A percentile compares a stretch with the other conserved stretches of the same genome.
These are phyloP conservation scores for Micrasema longulum DNA, from an alignment of 1,140 invertebrate species.

Conservation along the genomic window DNA sequence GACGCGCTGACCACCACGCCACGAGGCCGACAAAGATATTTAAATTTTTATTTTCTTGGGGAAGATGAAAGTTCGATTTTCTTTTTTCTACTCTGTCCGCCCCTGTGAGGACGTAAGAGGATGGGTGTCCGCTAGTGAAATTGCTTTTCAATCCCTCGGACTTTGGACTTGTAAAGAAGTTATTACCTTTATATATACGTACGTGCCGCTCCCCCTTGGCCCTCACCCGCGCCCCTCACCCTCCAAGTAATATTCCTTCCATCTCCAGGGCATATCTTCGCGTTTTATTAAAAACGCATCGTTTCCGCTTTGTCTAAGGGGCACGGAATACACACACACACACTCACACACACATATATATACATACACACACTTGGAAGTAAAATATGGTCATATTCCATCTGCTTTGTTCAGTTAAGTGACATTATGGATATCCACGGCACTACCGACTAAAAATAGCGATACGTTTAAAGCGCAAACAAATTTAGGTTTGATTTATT, in stretches of 20 bases:
- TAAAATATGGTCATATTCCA: too few relatives aligned
- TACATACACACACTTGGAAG: not conserved
- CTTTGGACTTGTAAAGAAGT: slow-evolving; percentile 72
- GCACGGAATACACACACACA: not conserved
- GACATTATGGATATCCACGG: too few relatives aligned
- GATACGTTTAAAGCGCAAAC: too few relatives aligned
- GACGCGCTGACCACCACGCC: too few relatives aligned
- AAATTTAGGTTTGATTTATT: too few relatives aligned
- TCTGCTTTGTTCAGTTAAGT: too few relatives aligned
- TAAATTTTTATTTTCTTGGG: too few relatives aligned
- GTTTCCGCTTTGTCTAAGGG: slow-evolving; percentile 51
- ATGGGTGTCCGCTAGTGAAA: slow-evolving; percentile 68
- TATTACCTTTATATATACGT: slow-evolving; percentile 67
- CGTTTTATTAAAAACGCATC: slow-evolving; percentile 56
- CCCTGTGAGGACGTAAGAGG: slow-evolving; percentile 52
- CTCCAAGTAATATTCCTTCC: slow-evolving; percentile 50
- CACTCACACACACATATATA: not conserved
- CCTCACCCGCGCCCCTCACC: not conserved
- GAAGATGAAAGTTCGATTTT: too few relatives aligned
- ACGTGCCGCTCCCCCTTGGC: slow-evolving; percentile 18
- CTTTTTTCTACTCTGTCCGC: slow-evolving; percentile 39
- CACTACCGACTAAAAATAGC: too few relatives aligned
- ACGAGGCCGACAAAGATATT: too few relatives aligned
- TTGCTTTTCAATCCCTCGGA: slow-evolving; percentile 72
- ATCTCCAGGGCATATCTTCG: slow-evolving; percentile 54